Base-by-base conservation (phyloP, 2,888 invertebrate genomes). In the Lithophane leautieri region DNA sequence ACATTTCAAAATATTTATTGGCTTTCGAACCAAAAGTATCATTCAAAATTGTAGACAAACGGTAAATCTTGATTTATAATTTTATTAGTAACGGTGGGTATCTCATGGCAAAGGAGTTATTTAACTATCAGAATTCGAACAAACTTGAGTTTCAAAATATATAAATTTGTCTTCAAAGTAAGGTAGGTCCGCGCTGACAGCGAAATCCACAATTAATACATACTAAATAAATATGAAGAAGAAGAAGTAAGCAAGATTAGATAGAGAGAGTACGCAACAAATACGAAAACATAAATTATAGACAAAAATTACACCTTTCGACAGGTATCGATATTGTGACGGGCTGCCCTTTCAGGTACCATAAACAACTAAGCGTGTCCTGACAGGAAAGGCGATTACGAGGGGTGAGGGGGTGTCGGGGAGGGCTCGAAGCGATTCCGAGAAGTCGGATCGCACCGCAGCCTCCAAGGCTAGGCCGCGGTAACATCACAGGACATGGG, bases 401-500 rank as follows among this genome's bases (percentile, higher is more conserved):
- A 86, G 89, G 91, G 89, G 88, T 87, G 87, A 82, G 86, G 89
- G 87, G 87, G 89, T 78, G 73, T 87, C 80, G 85, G 86, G 87
- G 89, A 87, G 87, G 86, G 88, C 87, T 86, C 78, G 84, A 87
- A 90, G 85, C 94, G 92, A 92, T 96, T 96, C 96, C 90, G 92
- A 95, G 96, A 96, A 96, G 91, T 91, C 88, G 90, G 91, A 91
- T 88, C 87, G 90, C 90, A 89, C 85, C 89, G 89, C 92, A 93
- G 93, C 93, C 93, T 94, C 94, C 92, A 90, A 93, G 93, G 92
- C 92, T 92, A 90, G 89, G 89, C 89, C 90, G 95, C 95, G 95
- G 95, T 92, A 94, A 95, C 94, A 94, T 95, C 95, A 95, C 93
- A 95, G 88, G 90, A 90, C 88, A 84, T 78, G 86, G 83, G 93